Conservation (phyloP, 2,888 invertebrate genomes). For the Leucania comma region DNA sequence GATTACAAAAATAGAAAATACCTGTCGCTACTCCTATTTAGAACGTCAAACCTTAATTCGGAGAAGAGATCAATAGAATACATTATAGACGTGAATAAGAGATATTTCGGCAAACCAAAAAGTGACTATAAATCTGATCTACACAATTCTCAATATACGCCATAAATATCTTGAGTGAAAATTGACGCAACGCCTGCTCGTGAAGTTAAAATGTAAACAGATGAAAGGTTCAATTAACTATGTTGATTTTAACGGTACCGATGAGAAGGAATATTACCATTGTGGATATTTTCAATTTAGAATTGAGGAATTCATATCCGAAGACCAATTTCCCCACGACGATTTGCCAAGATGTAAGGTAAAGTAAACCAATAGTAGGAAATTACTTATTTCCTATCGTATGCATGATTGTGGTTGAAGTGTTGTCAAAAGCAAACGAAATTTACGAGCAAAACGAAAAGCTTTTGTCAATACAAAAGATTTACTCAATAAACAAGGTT, state of each 20-base stretch:
- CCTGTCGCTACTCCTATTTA: neutral
- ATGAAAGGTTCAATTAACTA: conserved; percentile 29
- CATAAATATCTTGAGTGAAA: conserved; percentile 3
- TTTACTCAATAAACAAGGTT: neutral
- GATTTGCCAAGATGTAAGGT: neutral
- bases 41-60: neutral
- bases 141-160: neutral
- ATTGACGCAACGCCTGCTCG: conserved; percentile 1
- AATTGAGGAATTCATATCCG: neutral
- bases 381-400: neutral
- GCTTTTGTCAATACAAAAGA: neutral
- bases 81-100: conserved; percentile 2
- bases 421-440: neutral
- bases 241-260: conserved; percentile 28
- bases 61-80: conserved; percentile 4
- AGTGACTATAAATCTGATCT: conserved; percentile 13
- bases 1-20: neutral
- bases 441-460: neutral
- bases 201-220: neutral
- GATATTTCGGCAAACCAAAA: neutral
- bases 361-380: neutral
- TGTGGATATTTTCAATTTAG: conserved; percentile 17
- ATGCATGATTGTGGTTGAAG: neutral
- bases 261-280: neutral
- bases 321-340: neutral